phyloP scores from a whole-genome alignment of 2,113 vertebrate genomes.

The Stomatorhinus ivindoensis region DNA sequence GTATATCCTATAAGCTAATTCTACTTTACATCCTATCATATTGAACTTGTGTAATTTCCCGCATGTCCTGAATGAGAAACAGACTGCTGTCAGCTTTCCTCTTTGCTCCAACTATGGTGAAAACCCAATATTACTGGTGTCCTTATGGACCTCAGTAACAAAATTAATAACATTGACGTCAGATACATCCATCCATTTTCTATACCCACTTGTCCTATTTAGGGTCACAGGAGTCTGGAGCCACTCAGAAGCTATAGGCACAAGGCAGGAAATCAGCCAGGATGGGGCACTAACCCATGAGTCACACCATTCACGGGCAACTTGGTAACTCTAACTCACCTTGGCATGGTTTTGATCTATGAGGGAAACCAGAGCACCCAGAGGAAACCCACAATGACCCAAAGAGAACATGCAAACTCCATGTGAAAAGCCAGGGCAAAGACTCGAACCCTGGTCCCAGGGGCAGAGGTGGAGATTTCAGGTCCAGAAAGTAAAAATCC shows the following conservation, averaged over 20 bases:
- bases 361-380: background rate
- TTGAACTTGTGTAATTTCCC: background rate
- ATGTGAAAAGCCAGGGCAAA: background rate
- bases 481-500: too few species aligned
- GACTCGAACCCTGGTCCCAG: background rate
- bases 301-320: background rate
- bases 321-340: background rate
- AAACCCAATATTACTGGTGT: background rate
- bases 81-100: background rate
- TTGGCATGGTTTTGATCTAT: background rate
- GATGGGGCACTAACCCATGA: background rate
- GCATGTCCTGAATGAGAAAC: background rate
- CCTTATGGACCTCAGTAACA: background rate
- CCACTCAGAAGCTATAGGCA: background rate
- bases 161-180: background rate
- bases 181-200: background rate
- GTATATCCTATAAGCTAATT: background rate
- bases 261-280: background rate
- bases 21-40: background rate
- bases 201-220: background rate
- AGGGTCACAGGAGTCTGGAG: background rate
- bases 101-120: background rate
- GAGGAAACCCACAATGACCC: background rate
- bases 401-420: background rate
- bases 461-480: too few species aligned